A percentile compares a stretch with the other conserved stretches of the same genome.
Conservation (phyloP, 2,888 invertebrate species). For the Lacanobia wlatinum region DNA sequence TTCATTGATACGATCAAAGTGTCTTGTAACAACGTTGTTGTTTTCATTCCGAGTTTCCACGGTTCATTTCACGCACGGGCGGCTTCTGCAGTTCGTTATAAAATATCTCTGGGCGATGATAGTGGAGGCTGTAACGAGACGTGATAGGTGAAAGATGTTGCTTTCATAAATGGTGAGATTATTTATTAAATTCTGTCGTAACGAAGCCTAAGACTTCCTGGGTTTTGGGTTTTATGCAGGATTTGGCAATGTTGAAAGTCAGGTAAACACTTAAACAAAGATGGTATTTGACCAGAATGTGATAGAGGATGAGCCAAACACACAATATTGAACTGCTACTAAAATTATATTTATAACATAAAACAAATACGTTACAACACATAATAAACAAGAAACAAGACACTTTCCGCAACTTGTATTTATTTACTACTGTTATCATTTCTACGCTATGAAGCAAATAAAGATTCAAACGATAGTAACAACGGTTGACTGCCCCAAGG, state of each 20-base stretch:
- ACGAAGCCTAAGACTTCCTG: background rate
- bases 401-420: conserved; percentile 25
- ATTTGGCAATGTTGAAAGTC: background rate
- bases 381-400: conserved; percentile 18
- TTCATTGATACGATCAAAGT: conserved; percentile 23
- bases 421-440: conserved; percentile 40
- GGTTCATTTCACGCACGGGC: conserved; percentile 58
- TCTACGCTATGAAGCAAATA: conserved; percentile 40
- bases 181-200: conserved; percentile 24
- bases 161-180: conserved; percentile 38
- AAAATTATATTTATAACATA: background rate
- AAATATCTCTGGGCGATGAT: conserved; percentile 49
- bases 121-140: conserved; percentile 20
- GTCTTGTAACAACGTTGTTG: conserved; percentile 37
- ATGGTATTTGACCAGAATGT: background rate
- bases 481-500: conserved; percentile 52
- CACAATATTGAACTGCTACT: background rate
- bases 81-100: conserved; percentile 38
- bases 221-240: background rate
- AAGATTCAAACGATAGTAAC: conserved; percentile 58
- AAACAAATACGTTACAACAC: conserved; percentile 11
- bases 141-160: conserved; percentile 38
- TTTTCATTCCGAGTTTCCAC: conserved; percentile 32
- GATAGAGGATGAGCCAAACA: background rate
- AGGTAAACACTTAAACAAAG: background rate